phyloP scores from a whole-genome alignment of 2,797 vertebrate species.

The Xyrichtys novacula region DNA sequence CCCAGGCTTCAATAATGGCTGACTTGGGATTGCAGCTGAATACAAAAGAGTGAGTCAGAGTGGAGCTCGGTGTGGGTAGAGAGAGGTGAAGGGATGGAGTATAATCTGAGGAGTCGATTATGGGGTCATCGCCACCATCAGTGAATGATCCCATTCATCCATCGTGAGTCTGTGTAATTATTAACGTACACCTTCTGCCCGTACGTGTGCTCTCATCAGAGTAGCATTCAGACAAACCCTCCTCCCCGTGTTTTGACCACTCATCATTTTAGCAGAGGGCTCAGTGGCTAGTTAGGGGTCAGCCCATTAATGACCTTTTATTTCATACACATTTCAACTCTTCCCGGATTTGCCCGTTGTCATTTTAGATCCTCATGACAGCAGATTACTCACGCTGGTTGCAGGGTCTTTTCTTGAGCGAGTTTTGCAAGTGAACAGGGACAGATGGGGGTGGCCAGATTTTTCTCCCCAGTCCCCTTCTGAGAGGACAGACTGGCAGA shows the following conservation, averaged over 20 bases:
- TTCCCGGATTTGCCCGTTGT: constrained; percentile 20
- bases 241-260: constrained; percentile 37
- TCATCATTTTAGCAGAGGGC: constrained; percentile 48
- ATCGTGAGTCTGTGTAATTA: constrained; percentile 56
- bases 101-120: constrained; percentile 60
- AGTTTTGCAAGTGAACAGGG: constrained; percentile 30
- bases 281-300: constrained; percentile 45
- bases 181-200: constrained; percentile 49
- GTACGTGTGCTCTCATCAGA: constrained; percentile 38
- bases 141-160: constrained; percentile 55
- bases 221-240: constrained; percentile 39
- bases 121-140: constrained; percentile 39
- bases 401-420: constrained; percentile 15
- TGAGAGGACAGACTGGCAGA: constrained; percentile 68
- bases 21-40: constrained; percentile 37
- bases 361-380: constrained; percentile 19
- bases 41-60: constrained; percentile 50
- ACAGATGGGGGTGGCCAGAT: constrained; percentile 70
- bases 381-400: constrained; percentile 12
- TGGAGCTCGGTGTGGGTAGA: constrained; percentile 32
- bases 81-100: constrained; percentile 45
- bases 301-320: constrained; percentile 70
- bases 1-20: constrained; percentile 57
- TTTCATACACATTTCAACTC: constrained; percentile 43
- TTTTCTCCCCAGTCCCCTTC: constrained; percentile 62